Evolutionary conservation across 2,113 vertebrate species (phyloP).

Genomic region (Oryzias woworae): DNA sequence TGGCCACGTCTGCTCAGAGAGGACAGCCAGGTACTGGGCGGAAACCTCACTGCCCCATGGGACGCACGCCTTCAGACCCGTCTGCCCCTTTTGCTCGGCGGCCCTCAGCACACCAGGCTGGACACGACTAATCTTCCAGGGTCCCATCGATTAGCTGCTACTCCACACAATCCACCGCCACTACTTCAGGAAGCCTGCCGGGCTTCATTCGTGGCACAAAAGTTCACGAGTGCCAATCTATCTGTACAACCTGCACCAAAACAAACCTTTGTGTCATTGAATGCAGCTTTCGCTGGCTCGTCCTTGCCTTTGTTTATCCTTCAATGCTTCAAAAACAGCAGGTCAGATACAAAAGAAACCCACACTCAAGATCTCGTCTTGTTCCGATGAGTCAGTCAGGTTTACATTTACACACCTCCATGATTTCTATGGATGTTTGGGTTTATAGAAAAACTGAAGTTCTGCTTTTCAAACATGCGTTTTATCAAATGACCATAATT

Average conservation of each 20-base stretch:
- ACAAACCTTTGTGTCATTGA: slow-evolving; percentile 18
- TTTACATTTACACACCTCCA: no score
- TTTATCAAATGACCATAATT: no score
- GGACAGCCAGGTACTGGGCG: slow-evolving; percentile 92
- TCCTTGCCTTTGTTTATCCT: slow-evolving; percentile 53
- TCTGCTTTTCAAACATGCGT: no score
- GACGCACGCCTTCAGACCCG: slow-evolving; percentile 94
- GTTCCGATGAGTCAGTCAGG: no score
- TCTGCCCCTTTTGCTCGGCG: slow-evolving; percentile 94
- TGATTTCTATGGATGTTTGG: no score
- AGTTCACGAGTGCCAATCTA: slow-evolving; percentile 8
- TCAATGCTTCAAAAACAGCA: slow-evolving; percentile 22
- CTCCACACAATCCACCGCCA: slow-evolving; percentile 21
- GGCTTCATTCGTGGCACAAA: slow-evolving; percentile 36
- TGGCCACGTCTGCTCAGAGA: slow-evolving; percentile 96
- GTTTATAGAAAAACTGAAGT: no score
- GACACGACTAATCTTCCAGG: slow-evolving; percentile 95
- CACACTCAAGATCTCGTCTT: not conserved
- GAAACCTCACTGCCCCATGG: slow-evolving; percentile 94
- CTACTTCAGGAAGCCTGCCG: slow-evolving; percentile 35
- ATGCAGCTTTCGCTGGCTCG: slow-evolving; percentile 38
- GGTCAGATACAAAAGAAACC: not conserved
- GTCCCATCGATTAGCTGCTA: slow-evolving; percentile 87
- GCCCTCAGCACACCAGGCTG: slow-evolving; percentile 88
- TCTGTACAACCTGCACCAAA: not conserved